Conservation (phyloP, 2,888 invertebrate genomes). For the Mesochorus sp. region DNA sequence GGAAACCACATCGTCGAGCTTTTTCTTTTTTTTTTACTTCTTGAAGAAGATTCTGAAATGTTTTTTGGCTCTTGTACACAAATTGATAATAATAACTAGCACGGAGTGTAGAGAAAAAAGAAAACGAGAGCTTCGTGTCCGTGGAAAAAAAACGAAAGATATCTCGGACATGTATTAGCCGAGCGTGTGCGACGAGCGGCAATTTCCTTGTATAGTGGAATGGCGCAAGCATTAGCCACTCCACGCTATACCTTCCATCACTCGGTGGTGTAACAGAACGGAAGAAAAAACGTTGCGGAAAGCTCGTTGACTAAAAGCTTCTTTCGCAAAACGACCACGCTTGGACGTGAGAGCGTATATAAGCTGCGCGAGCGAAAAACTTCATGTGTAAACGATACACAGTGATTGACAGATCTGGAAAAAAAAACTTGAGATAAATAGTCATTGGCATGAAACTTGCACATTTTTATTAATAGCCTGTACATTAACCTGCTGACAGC, state of each 20-base stretch:
- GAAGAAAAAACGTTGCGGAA: constrained; percentile 50
- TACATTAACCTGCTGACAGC: too few species aligned
- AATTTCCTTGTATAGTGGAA: constrained; percentile 42
- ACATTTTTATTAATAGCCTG: too few species aligned
- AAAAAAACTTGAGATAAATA: not conserved
- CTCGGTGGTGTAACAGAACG: constrained; percentile 43
- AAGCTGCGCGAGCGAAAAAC: not conserved
- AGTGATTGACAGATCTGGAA: not conserved
- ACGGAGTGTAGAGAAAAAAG: not conserved
- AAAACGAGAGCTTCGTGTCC: constrained; percentile 7
- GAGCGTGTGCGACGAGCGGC: constrained; percentile 43
- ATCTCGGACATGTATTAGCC: constrained; percentile 19
- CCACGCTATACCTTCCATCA: constrained; percentile 14
- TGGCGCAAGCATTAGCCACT: constrained; percentile 37
- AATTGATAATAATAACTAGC: not conserved
- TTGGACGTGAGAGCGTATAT: constrained; percentile 17
- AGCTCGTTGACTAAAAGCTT: constrained; percentile 62
- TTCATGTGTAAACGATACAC: not conserved
- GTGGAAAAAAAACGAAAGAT: not conserved
- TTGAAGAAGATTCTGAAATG: too few species aligned
- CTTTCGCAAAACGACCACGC: constrained; percentile 34
- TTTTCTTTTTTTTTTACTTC: too few species aligned
- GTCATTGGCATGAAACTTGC: not conserved
- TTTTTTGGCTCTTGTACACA: not conserved
- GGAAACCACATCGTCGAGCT: too few species aligned